phyloP scores from a whole-genome alignment of 2,888 invertebrate genomes.

The Cryptus armator region DNA sequence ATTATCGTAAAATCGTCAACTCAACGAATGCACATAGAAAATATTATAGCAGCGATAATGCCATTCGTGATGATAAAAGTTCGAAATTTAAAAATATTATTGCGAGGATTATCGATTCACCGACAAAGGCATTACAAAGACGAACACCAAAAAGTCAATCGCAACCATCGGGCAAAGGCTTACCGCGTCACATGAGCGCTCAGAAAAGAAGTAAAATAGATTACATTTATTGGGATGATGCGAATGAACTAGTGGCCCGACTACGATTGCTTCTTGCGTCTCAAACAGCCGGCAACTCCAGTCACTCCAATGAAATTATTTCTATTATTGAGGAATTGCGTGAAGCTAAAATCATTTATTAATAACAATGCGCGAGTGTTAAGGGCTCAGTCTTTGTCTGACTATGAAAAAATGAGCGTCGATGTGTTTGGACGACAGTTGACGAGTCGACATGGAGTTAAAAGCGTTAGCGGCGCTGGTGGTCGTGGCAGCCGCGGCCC shows the following conservation, averaged over 20 bases:
- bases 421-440: slow-evolving; percentile 48
- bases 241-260: too few species aligned
- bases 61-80: slow-evolving; percentile 18
- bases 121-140: background rate
- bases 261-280: too few species aligned
- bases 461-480: background rate
- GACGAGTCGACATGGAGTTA: background rate
- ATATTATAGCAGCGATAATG: slow-evolving; percentile 38
- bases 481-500: slow-evolving; percentile 20
- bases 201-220: background rate
- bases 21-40: slow-evolving; percentile 54
- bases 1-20: slow-evolving; percentile 50
- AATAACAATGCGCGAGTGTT: background rate
- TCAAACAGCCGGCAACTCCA: too few species aligned
- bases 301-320: too few species aligned
- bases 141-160: too few species aligned
- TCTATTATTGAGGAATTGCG: too few species aligned
- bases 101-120: background rate
- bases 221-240: too few species aligned
- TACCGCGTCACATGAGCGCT: slow-evolving; percentile 1
- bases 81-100: slow-evolving; percentile 47
- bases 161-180: background rate
- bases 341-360: slow-evolving; percentile 13
- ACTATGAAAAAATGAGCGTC: slow-evolving; percentile 29
- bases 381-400: background rate